Base-by-base conservation (phyloP, 37 sponge, comb jelly and placozoan genomes). In the Theonella swinhoei region DNA sequence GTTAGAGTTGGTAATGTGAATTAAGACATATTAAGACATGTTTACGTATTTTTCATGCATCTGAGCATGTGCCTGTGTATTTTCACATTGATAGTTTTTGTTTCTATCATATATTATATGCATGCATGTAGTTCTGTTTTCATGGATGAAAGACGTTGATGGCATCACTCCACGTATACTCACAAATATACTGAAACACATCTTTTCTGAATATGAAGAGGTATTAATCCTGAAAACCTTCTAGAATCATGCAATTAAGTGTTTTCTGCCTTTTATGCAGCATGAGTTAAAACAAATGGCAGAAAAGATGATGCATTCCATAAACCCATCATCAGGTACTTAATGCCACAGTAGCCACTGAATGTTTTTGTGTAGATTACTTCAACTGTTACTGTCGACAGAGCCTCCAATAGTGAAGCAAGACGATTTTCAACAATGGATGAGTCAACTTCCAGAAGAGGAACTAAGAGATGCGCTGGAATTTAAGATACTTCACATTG, bases 91-190 rank as follows among this genome's bases (percentile, higher is more conserved):
- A 47, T 47, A 14, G 7, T 47, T 47, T 47, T 14, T 47, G 7
- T 47, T 47, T n/a, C n/a, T n/a, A n/a, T n/a, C n/a, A n/a, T n/a
- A n/a, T n/a, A n/a, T n/a, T n/a, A n/a, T n/a, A n/a, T n/a, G n/a
- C n/a, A n/a, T n/a, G n/a, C n/a, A n/a, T n/a, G n/a, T 30, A 75
- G 76, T 75, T 26, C 24, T 75, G 76, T 75, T 75, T n/a, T n/a
- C 58, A n/a, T 75, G 76, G 76, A 75, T 75, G 76, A 75, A 47
- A 14, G 76, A 75, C 30, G 76, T 75, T 5, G 58, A 75, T 47
- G 58, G 31, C 9, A 75, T 75, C 25, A 75, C 76, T 42, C 59
- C 76, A 75, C 40, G 47, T 28, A 30, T 54, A n/a, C 58, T 75
- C 2, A 17, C 58, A 20, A 42, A 59, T 26, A 75, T 75, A 32